Conservation (phyloP, 2,888 invertebrate genomes). For the Perizoma flavofasciatum region DNA sequence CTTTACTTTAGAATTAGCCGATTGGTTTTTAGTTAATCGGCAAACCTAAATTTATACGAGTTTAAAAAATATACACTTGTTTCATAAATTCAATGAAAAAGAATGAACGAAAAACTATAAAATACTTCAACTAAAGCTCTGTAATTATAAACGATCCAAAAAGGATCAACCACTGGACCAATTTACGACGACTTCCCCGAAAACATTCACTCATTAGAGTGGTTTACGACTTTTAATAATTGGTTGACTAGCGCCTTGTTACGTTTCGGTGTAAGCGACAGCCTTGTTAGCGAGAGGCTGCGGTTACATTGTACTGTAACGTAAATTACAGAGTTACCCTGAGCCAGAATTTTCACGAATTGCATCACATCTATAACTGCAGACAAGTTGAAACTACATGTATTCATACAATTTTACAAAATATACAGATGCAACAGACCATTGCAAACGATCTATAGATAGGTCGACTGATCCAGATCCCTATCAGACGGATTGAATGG, state of each 20-base stretch:
- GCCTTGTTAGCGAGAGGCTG: constrained; percentile 48
- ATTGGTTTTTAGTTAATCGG: too few species aligned
- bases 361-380: not conserved
- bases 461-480: too few species aligned
- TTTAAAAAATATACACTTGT: too few species aligned
- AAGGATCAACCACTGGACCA: constrained; percentile 20
- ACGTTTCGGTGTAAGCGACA: constrained; percentile 43
- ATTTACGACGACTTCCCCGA: constrained; percentile 22
- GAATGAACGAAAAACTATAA: constrained; percentile 2
- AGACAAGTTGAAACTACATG: too few species aligned
- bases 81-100: too few species aligned
- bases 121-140: constrained; percentile 9
- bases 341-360: not conserved
- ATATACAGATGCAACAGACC: too few species aligned
- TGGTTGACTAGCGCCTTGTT: constrained; percentile 61
- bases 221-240: constrained; percentile 61
- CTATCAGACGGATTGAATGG: too few species aligned
- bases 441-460: too few species aligned
- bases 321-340: not conserved
- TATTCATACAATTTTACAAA: too few species aligned
- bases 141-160: constrained; percentile 13
- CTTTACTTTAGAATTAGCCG: too few species aligned
- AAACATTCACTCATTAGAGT: constrained; percentile 33
- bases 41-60: too few species aligned
- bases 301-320: constrained; percentile 46